Conservation (phyloP, 2,113 vertebrate genomes). For the Etheostoma spectabile region DNA sequence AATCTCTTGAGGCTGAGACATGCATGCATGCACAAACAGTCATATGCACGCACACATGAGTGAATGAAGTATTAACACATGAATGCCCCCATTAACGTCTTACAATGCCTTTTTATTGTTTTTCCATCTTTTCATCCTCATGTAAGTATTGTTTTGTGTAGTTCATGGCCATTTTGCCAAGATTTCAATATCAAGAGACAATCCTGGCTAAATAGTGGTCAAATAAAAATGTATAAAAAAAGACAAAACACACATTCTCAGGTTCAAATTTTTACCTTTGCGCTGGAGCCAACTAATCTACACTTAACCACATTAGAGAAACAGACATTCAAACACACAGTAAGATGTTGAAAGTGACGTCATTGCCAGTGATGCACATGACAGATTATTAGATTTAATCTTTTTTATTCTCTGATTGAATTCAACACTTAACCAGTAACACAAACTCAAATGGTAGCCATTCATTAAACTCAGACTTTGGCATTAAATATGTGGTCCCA, state of each 20-base stretch:
- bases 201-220: slow-evolving; percentile 17
- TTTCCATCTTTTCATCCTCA: not conserved
- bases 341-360: slow-evolving; percentile 39
- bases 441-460: slow-evolving; percentile 8
- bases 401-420: slow-evolving; percentile 15
- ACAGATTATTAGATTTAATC: slow-evolving; percentile 23
- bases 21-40: slow-evolving; percentile 14
- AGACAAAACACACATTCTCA: slow-evolving; percentile 7
- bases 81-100: not conserved
- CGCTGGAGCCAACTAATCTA: not conserved
- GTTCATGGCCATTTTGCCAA: not conserved
- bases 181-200: slow-evolving; percentile 26
- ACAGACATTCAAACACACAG: slow-evolving; percentile 23
- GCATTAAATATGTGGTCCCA: slow-evolving; percentile 16
- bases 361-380: slow-evolving; percentile 7
- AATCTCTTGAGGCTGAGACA: slow-evolving; percentile 34
- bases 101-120: slow-evolving; percentile 16
- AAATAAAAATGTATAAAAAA: not conserved
- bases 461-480: slow-evolving; percentile 41
- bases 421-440: slow-evolving; percentile 6
- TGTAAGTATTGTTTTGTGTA: not conserved
- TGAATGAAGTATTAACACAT: not conserved
- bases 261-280: not conserved
- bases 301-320: not conserved
- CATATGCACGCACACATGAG: slow-evolving; percentile 17